A percentile compares a stretch with the other conserved stretches of the same genome.
Evolutionary conservation across 2,113 vertebrate genomes (phyloP).

Genomic region (Mesocricetus auratus): DNA sequence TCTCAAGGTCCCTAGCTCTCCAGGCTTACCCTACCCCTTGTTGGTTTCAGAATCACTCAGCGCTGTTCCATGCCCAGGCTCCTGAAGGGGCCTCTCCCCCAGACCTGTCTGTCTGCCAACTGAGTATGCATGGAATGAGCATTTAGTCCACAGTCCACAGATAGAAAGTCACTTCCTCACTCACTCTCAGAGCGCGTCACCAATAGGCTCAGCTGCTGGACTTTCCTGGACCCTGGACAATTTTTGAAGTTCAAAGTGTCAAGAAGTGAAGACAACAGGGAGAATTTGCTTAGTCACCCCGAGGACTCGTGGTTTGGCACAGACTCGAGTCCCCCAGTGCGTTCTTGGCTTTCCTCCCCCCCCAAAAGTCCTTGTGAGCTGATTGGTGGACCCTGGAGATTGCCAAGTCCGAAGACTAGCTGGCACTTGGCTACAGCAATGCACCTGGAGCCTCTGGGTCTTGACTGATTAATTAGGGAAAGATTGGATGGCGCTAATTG

Average conservation of each 20-base stretch:
- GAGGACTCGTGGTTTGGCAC: neutral
- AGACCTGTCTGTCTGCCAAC: rapidly evolving
- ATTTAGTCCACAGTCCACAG: rapidly evolving
- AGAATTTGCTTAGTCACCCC: neutral
- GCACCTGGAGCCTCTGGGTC: constrained; percentile 82
- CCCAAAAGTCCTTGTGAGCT: neutral
- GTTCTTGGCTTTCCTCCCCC: neutral
- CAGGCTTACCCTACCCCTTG: rapidly evolving
- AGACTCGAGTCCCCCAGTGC: rapidly evolving
- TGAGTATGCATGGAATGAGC: too few relatives aligned
- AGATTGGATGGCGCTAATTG: constrained; percentile 63
- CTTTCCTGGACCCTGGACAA: neutral
- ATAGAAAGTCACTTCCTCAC: rapidly evolving
- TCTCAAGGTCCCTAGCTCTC: neutral
- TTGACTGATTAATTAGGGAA: constrained; percentile 85
- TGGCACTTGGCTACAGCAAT: constrained; percentile 39
- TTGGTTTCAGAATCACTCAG: rapidly evolving
- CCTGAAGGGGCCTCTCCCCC: rapidly evolving
- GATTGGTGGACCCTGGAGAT: constrained; percentile 68
- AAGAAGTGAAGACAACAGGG: neutral
- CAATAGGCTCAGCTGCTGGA: neutral
- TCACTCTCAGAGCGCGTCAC: rapidly evolving
- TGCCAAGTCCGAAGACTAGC: constrained; percentile 36
- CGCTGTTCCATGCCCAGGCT: rapidly evolving
- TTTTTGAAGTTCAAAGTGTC: neutral